These are phyloP conservation scores for Octomys mimax DNA, from an alignment of 2,797 vertebrate genomes.

Conservation along the genomic window DNA sequence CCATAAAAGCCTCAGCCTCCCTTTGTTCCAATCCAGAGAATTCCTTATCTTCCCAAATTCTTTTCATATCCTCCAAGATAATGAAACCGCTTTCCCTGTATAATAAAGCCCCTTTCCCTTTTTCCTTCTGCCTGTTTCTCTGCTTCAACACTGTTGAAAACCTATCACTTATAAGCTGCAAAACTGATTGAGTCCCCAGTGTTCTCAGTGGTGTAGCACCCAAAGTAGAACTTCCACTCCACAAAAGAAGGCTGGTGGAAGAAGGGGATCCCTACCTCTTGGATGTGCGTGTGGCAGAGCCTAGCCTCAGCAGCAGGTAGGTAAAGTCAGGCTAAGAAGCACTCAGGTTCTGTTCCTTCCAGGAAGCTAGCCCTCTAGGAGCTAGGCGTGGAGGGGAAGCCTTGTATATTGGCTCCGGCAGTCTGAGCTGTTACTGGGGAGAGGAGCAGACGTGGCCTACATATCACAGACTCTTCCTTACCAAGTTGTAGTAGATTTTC, in stretches of 20 bases:
- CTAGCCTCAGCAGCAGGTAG: neutral
- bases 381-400: neutral
- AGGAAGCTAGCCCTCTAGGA: constrained; percentile 24
- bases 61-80: too few species aligned
- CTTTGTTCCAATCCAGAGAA: too few species aligned
- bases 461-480: neutral
- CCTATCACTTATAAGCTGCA: neutral
- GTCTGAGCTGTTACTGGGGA: neutral
- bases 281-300: neutral
- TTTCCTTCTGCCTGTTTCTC: too few species aligned
- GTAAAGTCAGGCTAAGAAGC: neutral
- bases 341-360: neutral
- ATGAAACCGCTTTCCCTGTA: too few species aligned
- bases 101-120: too few species aligned
- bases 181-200: neutral
- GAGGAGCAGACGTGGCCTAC: neutral
- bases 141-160: too few species aligned
- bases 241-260: neutral
- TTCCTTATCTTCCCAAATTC: too few species aligned
- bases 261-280: neutral
- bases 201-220: neutral
- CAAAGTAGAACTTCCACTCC: neutral
- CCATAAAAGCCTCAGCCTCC: too few species aligned
- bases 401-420: neutral
- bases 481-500: constrained; percentile 48